phyloP scores from a whole-genome alignment of 1,140 invertebrate genomes.

The Drosophila sp. region DNA sequence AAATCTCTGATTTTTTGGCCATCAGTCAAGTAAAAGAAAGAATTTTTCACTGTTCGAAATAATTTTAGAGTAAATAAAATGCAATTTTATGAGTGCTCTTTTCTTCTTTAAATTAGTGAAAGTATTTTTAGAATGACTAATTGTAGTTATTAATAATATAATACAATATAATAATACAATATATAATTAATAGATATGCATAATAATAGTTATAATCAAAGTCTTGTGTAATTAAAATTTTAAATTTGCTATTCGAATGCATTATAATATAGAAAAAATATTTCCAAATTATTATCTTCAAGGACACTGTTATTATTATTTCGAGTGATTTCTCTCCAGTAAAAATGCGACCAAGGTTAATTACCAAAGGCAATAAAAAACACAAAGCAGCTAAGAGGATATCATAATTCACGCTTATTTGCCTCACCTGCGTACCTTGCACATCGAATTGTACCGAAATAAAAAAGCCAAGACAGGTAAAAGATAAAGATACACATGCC shows the following conservation, averaged over 20 bases:
- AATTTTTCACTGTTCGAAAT: background rate
- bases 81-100: background rate
- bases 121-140: no score
- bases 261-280: no score
- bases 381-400: constrained; percentile 34
- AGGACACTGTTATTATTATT: background rate
- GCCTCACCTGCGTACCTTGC: constrained; percentile 46
- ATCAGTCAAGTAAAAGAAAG: background rate
- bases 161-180: background rate
- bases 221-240: constrained; percentile 4
- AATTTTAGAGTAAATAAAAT: background rate
- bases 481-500: constrained; percentile 22
- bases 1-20: background rate
- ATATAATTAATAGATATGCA: background rate
- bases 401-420: constrained; percentile 74
- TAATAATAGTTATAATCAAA: no score
- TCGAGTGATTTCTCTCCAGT: constrained; percentile 29
- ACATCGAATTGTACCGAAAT: constrained; percentile 32
- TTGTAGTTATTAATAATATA: no score
- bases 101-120: no score
- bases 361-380: constrained; percentile 60
- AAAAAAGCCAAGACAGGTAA: constrained; percentile 63
- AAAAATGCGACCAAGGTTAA: constrained; percentile 69
- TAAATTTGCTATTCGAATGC: no score
- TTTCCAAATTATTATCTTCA: background rate